Evolutionary conservation across 2,113 vertebrate species (phyloP).

Genomic region (Fulmarus glacialis): DNA sequence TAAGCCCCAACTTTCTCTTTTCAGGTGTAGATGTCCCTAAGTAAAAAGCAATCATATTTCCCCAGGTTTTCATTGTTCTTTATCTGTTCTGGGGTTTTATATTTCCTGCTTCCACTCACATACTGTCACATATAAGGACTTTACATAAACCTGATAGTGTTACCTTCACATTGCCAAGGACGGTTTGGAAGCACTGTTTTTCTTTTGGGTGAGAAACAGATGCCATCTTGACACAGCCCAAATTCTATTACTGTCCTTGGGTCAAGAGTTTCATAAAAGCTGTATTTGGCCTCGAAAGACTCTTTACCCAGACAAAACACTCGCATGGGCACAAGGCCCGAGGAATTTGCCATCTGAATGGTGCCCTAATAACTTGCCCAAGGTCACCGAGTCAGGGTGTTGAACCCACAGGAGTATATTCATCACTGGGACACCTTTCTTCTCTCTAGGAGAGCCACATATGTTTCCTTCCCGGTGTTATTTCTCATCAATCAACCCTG

Average conservation of each 20-base stretch:
- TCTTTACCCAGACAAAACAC: background rate
- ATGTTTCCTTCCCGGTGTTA: background rate
- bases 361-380: background rate
- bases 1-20: background rate
- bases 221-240: background rate
- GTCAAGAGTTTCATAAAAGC: background rate
- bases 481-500: background rate
- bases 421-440: background rate
- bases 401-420: background rate
- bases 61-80: background rate
- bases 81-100: background rate
- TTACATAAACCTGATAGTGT: background rate
- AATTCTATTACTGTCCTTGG: background rate
- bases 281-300: background rate
- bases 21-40: background rate
- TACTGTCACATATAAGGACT: background rate
- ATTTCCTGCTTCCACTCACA: background rate
- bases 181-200: fast-evolving
- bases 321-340: fast-evolving
- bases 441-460: background rate
- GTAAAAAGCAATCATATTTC: background rate
- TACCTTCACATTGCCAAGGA: background rate
- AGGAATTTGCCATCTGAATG: background rate
- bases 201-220: background rate
- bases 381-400: background rate